Conservation (phyloP, 2,113 vertebrate genomes). For the Columba livia region DNA sequence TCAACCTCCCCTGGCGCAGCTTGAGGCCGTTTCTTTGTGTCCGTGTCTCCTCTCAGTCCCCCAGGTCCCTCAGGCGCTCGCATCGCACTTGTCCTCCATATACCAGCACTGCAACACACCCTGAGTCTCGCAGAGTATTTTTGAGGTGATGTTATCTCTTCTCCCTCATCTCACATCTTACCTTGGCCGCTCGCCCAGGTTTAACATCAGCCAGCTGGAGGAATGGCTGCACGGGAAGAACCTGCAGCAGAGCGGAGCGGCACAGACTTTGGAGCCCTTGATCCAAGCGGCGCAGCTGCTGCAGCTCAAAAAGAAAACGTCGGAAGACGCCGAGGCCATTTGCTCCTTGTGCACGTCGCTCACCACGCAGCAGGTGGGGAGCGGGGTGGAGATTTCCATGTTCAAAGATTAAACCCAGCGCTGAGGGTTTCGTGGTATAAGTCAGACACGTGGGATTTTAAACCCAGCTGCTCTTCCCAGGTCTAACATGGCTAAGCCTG, state of each 20-base stretch:
- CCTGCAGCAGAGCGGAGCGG: constrained; percentile 84
- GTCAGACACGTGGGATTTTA: no score
- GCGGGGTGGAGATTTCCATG: neutral
- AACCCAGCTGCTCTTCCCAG: no score
- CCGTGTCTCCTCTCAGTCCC: no score
- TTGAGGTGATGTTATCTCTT: neutral
- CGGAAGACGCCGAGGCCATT: constrained; percentile 91
- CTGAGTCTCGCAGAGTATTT: neutral
- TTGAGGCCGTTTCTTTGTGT: no score
- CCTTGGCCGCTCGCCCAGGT: constrained; percentile 70
- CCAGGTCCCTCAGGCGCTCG: no score
- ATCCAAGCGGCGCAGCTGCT: constrained; percentile 95
- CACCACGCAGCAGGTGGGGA: constrained; percentile 85
- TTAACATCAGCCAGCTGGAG: constrained; percentile 95
- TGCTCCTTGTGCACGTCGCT: constrained; percentile 87
- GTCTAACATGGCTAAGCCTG: no score
- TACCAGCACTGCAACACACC: neutral
- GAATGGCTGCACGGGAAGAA: constrained; percentile 92
- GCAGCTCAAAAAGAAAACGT: constrained; percentile 96
- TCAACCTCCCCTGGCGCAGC: no score
- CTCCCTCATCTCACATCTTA: neutral
- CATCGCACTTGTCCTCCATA: no score
- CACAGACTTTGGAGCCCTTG: constrained; percentile 84
- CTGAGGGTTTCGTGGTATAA: no score
- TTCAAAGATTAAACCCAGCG: no score